Base-by-base conservation (phyloP, 37 sponge, comb jelly and placozoan species). In the Aplysina aerophoba region DNA sequence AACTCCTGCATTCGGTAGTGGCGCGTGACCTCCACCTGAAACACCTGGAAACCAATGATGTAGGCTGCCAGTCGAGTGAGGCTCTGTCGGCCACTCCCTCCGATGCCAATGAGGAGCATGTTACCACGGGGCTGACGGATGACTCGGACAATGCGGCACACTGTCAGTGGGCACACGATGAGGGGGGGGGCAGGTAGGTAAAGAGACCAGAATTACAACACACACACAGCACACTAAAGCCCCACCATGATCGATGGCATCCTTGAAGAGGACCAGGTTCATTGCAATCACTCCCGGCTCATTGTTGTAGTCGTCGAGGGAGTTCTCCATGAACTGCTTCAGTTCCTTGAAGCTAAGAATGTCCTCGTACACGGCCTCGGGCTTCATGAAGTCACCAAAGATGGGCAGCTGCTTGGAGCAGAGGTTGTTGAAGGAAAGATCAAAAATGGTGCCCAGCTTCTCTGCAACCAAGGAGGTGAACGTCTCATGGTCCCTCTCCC, bases 281-380 rank as follows among this genome's bases (percentile, higher is more conserved):
- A 99, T 99, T 50, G 94, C 77, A 30, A 99, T 95, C 59, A 92
- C 84, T 22, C 96, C 99, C 66, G 97, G 99, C 81, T 97, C 97
- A 86, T 88, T 99, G 93, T 99, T 99, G 83, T 99, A 97, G 85
- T 99, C 97, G 55, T 99, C 95, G 22, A 99, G 92, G 13, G 94
- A 79, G 39, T 90, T 94, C 88, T 99, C 99, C 92, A 95, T 88
- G 59, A 88, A 89, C 67, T 83, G 86, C 83, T 98, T 99, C 72
- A 99, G 88, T 31, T 95, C 86, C 41, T 88, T 87, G 35, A 97
- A 91, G 62, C 95, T 91, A 72, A 81, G 58, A 61, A 99, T 86
- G 86, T 99, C 99, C 87, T 99, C 99, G 79, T 99, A 99, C 20
- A 97, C 87, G 1, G 86, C 81, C 68, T 90, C 58, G n/a, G 89